Base-by-base conservation (phyloP, 1,140 invertebrate genomes). In the Zaprionus inermis region DNA sequence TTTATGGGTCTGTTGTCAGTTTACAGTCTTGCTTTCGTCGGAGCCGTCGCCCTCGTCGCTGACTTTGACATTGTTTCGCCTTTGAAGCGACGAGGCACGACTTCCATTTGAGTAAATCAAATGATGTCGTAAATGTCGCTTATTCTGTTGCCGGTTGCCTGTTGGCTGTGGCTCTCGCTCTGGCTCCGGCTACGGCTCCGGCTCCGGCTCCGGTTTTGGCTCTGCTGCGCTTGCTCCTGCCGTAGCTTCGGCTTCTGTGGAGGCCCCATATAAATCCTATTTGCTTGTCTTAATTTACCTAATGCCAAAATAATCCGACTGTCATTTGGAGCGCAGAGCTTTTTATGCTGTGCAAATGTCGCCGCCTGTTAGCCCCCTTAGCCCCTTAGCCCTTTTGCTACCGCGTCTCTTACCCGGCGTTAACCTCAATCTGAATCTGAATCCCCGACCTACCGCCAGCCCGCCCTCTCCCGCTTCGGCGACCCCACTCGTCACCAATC, bases 251-350 rank as follows among this genome's bases (percentile, higher is more conserved):
- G n/a, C n/a, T n/a, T n/a, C n/a, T n/a, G 4, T 0, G 24, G 24
- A 0, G 24, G 24, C 44, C 34, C 59, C 55, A 81, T 76, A 81
- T 81, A 85, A 85, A 85, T 81, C 82, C 82, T 73, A 86, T 85
- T 85, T 81, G 76, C 85, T 76, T 86, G 85, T 86, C 82, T 86
- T 86, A 86, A 86, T 85, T 86, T 54, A 76, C 54, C 76, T 81
- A 76, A 79, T 76, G 61, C 76, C 66, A 57, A 74, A 70, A 58
- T 74, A 74, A 74, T 74, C 72, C 66, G 55, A 16, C 54, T 61
- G 65, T 61, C 71, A 61, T 68, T 73, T 58, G 52, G 44, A 67
- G 66, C 71, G 68, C 49, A 24, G 36, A 57, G 68, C 60, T 60
- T 67, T 73, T 65, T 72, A 72, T 59, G 56, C 75, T 61, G 61